These are phyloP conservation scores for Daboia siamensis DNA, from an alignment of 2,113 vertebrate species.

Conservation along the genomic window DNA sequence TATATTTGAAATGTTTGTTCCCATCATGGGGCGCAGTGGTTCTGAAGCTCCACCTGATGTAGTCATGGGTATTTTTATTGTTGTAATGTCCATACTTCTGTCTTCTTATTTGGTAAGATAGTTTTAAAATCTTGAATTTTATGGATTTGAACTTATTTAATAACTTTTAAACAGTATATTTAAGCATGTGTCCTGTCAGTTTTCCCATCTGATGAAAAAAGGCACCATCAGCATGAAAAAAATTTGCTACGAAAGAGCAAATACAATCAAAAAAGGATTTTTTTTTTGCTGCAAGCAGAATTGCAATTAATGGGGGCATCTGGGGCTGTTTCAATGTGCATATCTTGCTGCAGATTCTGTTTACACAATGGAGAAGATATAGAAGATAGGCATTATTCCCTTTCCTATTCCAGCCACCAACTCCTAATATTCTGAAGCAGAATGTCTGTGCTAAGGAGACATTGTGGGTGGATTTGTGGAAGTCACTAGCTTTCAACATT, in stretches of 20 bases:
- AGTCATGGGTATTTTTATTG: slow-evolving; percentile 83
- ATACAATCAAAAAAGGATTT: background rate
- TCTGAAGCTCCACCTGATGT: slow-evolving; percentile 91
- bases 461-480: background rate
- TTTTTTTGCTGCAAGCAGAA: background rate
- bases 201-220: background rate
- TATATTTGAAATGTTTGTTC: slow-evolving; percentile 95
- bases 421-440: background rate
- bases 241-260: background rate
- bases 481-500: background rate
- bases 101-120: slow-evolving; percentile 92
- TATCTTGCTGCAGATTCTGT: background rate
- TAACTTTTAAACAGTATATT: background rate
- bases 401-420: background rate
- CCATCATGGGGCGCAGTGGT: slow-evolving; percentile 93
- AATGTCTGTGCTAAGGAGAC: background rate
- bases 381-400: background rate
- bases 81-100: slow-evolving; percentile 78
- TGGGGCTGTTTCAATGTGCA: background rate
- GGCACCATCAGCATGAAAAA: background rate
- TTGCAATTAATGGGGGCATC: background rate
- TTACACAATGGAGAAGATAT: background rate
- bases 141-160: background rate
- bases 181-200: background rate
- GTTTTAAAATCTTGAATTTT: background rate